A percentile compares a stretch with the other conserved stretches of the same genome.
phyloP scores from a whole-genome alignment of 2,797 vertebrate species.

The Apogon hyalosoma region DNA sequence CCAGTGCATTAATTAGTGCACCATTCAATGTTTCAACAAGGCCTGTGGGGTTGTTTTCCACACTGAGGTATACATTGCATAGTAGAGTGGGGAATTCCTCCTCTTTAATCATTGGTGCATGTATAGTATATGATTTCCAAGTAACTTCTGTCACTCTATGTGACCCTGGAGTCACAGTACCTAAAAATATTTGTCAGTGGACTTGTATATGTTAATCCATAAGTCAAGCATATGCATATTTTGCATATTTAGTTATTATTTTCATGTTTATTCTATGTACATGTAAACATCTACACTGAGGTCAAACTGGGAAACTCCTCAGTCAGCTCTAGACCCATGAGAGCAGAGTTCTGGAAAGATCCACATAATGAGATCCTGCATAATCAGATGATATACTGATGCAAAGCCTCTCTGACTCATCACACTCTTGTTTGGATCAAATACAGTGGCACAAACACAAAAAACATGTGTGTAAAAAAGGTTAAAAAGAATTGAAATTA shows the following conservation, averaged over 20 bases:
- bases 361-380: slow-evolving; percentile 28
- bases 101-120: background rate
- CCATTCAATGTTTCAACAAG: slow-evolving; percentile 40
- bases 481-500: slow-evolving; percentile 59
- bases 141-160: too few species aligned
- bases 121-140: background rate
- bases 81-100: background rate
- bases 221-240: too few species aligned
- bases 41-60: slow-evolving; percentile 23
- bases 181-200: too few species aligned
- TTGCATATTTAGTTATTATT: background rate
- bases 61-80: slow-evolving; percentile 16
- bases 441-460: slow-evolving; percentile 10
- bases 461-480: slow-evolving; percentile 17
- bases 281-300: background rate
- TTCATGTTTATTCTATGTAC: background rate
- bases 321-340: background rate
- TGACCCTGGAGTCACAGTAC: too few species aligned
- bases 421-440: slow-evolving; percentile 45
- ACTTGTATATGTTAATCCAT: too few species aligned
- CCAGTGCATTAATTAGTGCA: slow-evolving; percentile 54
- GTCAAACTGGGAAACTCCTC: slow-evolving; percentile 17
- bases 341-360: slow-evolving; percentile 16
- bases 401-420: slow-evolving; percentile 51
- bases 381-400: slow-evolving; percentile 37